phyloP scores from a whole-genome alignment of 2,113 vertebrate genomes.

The Hypanus sabinus region DNA sequence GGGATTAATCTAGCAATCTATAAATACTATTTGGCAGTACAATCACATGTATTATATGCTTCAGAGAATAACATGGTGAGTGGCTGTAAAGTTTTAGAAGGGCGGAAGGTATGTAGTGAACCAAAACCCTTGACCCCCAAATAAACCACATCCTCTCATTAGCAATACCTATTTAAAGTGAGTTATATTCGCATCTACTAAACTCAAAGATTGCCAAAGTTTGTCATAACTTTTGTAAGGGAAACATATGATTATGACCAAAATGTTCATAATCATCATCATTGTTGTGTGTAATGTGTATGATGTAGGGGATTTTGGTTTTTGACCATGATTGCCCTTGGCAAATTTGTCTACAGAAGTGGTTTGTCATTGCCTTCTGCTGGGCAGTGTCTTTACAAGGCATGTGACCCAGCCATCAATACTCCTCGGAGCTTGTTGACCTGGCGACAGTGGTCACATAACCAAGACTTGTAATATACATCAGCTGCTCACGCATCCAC shows the following conservation, averaged over 20 bases:
- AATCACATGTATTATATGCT: background rate
- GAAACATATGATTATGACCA: background rate
- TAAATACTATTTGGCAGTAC: conserved; percentile 9
- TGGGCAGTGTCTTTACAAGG: no score
- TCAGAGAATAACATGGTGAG: background rate
- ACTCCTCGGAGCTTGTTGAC: no score
- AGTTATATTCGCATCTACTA: background rate
- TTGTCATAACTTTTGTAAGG: background rate
- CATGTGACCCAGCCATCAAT: no score
- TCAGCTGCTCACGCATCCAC: no score
- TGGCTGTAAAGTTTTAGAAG: background rate
- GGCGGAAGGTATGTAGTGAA: background rate
- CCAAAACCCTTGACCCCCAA: background rate
- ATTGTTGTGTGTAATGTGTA: no score
- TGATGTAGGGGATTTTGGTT: no score
- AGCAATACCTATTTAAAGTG: background rate
- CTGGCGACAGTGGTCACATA: no score
- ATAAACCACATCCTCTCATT: background rate
- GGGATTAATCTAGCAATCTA: conserved; percentile 6
- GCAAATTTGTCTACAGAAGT: no score
- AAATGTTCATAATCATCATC: background rate
- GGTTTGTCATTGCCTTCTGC: no score
- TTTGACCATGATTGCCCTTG: no score
- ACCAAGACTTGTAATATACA: no score
- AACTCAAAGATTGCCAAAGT: background rate